Evolutionary conservation across 1,140 invertebrate species (phyloP).

Genomic region (Drosophila oshimai): DNA sequence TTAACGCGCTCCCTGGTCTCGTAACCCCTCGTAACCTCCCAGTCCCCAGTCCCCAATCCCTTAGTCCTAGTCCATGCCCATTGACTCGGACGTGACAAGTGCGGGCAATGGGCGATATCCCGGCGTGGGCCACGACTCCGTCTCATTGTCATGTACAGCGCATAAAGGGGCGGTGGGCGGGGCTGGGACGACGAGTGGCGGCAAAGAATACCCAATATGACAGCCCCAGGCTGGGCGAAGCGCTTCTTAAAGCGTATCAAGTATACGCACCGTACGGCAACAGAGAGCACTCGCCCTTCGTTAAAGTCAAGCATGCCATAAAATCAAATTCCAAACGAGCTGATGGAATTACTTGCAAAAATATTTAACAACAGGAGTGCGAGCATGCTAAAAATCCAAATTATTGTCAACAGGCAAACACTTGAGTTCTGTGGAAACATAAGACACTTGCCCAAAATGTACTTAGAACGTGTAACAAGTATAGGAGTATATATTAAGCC

Average conservation of each 20-base stretch:
- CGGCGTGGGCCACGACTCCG: slow-evolving; percentile 12
- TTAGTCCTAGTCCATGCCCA: slow-evolving; percentile 4
- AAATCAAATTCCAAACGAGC: slow-evolving; percentile 41
- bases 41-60: neutral
- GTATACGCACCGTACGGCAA: too few species aligned
- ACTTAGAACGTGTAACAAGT: slow-evolving; percentile 2
- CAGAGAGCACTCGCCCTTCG: slow-evolving; percentile 10
- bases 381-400: slow-evolving; percentile 53
- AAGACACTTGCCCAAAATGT: slow-evolving; percentile 4
- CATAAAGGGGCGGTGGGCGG: slow-evolving; percentile 48
- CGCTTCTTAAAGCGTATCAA: slow-evolving; percentile 42
- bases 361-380: slow-evolving; percentile 52
- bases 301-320: slow-evolving; percentile 40
- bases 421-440: slow-evolving; percentile 20
- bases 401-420: slow-evolving; percentile 47
- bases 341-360: slow-evolving; percentile 43
- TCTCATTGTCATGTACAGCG: slow-evolving; percentile 74
- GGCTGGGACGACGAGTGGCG: neutral
- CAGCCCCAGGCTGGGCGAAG: slow-evolving; percentile 4
- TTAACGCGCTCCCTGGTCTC: slow-evolving; percentile 48
- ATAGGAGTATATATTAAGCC: neutral
- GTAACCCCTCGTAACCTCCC: neutral
- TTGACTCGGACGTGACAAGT: slow-evolving; percentile 68
- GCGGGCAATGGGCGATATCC: slow-evolving; percentile 53
- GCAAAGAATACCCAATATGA: slow-evolving; percentile 47